These are phyloP conservation scores for Gasterosteus nipponicus DNA, from an alignment of 2,113 vertebrate genomes.

Conservation along the genomic window DNA sequence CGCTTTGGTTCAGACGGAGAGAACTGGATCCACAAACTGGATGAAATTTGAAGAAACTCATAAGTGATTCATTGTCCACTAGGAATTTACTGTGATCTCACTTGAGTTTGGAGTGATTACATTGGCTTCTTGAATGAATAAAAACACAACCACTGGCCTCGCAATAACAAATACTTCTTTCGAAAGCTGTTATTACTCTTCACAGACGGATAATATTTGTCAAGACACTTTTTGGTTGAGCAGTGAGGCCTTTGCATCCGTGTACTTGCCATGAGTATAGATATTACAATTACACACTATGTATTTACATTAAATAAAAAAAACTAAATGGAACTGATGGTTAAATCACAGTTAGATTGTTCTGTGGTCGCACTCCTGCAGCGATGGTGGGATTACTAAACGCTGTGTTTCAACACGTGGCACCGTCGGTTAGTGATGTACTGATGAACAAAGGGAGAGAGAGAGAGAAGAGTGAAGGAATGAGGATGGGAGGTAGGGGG, in stretches of 20 bases:
- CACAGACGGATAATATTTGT: constrained; percentile 20
- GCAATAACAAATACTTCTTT: constrained; percentile 26
- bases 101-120: constrained; percentile 18
- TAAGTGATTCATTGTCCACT: not conserved
- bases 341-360: not conserved
- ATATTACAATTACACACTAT: not conserved
- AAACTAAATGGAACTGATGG: no score
- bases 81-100: constrained; percentile 20
- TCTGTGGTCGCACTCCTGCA: constrained; percentile 43
- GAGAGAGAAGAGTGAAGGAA: constrained; percentile 61
- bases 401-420: constrained; percentile 51
- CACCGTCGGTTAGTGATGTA: constrained; percentile 47
- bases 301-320: no score
- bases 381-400: constrained; percentile 45
- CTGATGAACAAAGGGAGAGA: constrained; percentile 64
- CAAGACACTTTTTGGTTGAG: constrained; percentile 1
- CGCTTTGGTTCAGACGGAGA: no score
- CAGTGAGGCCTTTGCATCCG: not conserved
- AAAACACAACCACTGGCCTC: constrained; percentile 4
- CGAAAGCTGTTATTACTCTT: constrained; percentile 14
- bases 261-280: not conserved
- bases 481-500: constrained; percentile 14
- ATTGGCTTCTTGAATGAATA: constrained; percentile 41
- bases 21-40: no score
- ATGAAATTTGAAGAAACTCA: not conserved